Conservation (phyloP, 1,140 invertebrate genomes). For the Calephelis nemesis region DNA sequence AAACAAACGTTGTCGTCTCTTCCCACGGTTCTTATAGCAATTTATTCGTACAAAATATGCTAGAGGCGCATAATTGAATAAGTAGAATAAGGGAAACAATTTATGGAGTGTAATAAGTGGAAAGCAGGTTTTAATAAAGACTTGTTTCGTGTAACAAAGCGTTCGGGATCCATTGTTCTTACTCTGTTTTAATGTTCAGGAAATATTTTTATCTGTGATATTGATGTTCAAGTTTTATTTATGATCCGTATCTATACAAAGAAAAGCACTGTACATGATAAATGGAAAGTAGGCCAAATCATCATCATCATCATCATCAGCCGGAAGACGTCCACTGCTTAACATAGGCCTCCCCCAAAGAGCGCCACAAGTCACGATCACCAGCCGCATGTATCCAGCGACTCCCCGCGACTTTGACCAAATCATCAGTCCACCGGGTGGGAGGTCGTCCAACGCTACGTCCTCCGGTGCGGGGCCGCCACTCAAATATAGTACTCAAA, state of each 20-base stretch:
- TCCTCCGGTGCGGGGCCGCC: no score
- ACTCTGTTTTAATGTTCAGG: background rate
- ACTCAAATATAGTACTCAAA: no score
- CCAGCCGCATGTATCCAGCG: no score
- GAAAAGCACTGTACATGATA: background rate
- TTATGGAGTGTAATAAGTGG: conserved; percentile 29
- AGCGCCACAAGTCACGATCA: no score
- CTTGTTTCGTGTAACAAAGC: conserved; percentile 23
- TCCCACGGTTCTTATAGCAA: background rate
- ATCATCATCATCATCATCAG: no score
- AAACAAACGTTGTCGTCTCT: background rate
- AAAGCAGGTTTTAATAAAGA: conserved; percentile 28
- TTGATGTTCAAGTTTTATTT: conserved; percentile 10
- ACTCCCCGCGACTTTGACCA: no score
- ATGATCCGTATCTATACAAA: background rate
- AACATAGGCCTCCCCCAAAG: no score
- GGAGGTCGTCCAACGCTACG: no score
- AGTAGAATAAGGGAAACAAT: conserved; percentile 24
- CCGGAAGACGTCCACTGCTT: no score
- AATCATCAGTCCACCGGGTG: no score
- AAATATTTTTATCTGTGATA: conserved; percentile 9
- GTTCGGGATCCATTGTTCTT: conserved; percentile 11
- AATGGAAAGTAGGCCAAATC: no score
- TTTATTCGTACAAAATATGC: conserved; percentile 13
- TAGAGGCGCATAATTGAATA: conserved; percentile 22